These are phyloP conservation scores for Gambusia affinis DNA, from an alignment of 2,113 vertebrate species.

Conservation along the genomic window DNA sequence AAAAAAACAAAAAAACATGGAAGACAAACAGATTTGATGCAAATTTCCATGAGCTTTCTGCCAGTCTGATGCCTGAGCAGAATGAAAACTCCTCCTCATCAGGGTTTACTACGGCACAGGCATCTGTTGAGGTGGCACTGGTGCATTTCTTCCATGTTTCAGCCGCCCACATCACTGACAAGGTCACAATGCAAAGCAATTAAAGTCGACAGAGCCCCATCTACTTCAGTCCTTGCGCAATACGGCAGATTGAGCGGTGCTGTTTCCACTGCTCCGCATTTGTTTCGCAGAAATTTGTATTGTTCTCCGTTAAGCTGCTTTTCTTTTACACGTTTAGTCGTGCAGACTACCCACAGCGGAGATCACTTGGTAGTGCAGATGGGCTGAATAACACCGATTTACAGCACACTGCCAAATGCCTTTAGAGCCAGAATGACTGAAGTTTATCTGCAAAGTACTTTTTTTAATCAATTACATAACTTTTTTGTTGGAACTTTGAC, in stretches of 20 bases:
- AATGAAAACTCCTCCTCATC: conserved; percentile 19
- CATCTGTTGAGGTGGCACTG: conserved; percentile 40
- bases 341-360: neutral
- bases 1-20: neutral
- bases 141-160: conserved; percentile 42
- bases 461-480: neutral
- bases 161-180: conserved; percentile 26
- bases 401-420: neutral
- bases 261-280: neutral
- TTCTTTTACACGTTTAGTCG: conserved; percentile 22
- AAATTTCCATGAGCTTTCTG: neutral
- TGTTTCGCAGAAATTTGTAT: conserved; percentile 2
- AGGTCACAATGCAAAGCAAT: conserved; percentile 23
- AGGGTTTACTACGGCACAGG: conserved; percentile 16
- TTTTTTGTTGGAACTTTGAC: neutral
- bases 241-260: neutral
- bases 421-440: conserved; percentile 20
- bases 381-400: conserved; percentile 31
- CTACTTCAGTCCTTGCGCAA: neutral
- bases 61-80: conserved; percentile 5
- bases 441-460: conserved; percentile 3
- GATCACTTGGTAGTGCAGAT: conserved; percentile 38
- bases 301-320: neutral
- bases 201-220: conserved; percentile 3
- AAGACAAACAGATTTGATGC: neutral